Conservation (phyloP, 2,888 invertebrate genomes). For the Parnassius mnemosyne region DNA sequence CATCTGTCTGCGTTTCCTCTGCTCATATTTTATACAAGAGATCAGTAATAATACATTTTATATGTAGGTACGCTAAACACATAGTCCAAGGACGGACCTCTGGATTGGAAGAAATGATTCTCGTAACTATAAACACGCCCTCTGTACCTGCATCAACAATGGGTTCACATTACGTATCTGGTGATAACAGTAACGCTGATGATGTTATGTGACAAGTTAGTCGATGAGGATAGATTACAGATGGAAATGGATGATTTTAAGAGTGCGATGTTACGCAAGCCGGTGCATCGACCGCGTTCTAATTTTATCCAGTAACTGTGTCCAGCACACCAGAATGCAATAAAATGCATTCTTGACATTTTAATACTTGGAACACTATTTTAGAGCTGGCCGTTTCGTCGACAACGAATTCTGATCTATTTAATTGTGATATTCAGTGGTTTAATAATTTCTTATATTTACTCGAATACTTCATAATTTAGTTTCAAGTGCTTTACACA, state of each 20-base stretch:
- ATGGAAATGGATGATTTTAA: conserved; percentile 34
- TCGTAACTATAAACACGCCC: conserved; percentile 78
- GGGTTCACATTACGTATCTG: conserved; percentile 47
- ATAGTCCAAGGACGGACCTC: conserved; percentile 73
- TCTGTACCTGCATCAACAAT: conserved; percentile 79
- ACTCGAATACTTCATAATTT: no score
- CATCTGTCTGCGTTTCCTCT: conserved; percentile 35
- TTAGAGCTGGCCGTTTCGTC: conserved; percentile 3
- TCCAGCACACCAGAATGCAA: conserved; percentile 56
- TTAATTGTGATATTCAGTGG: not conserved
- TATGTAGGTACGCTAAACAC: conserved; percentile 77
- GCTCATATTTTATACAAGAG: conserved; percentile 38
- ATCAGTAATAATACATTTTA: conserved; percentile 76
- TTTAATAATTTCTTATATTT: no score
- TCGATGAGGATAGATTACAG: conserved; percentile 28
- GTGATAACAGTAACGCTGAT: conserved; percentile 29
- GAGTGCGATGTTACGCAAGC: conserved; percentile 53
- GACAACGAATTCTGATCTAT: conserved; percentile 1
- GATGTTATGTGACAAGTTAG: conserved; percentile 22
- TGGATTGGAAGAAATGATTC: conserved; percentile 78
- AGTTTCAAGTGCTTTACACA: no score
- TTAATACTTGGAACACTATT: conserved; percentile 43
- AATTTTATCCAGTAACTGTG: conserved; percentile 61
- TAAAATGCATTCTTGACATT: conserved; percentile 70
- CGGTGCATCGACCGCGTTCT: conserved; percentile 68